phyloP scores from a whole-genome alignment of 2,113 vertebrate species.

The Phrynosoma platyrhinos region DNA sequence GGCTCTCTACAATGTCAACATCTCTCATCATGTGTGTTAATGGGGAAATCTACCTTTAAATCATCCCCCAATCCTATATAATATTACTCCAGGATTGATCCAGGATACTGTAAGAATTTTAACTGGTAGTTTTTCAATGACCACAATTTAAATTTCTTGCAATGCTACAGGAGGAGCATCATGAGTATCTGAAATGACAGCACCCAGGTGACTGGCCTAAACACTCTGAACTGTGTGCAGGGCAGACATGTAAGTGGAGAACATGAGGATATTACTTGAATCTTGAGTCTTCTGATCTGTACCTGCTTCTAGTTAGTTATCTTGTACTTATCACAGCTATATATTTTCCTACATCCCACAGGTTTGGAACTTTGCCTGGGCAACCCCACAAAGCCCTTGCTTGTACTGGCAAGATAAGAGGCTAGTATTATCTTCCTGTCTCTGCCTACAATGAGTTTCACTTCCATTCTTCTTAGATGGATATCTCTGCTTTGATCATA shows the following conservation, averaged over 20 bases:
- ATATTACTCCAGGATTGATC: neutral
- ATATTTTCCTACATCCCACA: neutral
- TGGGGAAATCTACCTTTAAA: neutral
- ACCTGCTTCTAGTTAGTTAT: neutral
- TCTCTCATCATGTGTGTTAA: neutral
- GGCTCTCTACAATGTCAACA: accelerated
- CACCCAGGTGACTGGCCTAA: neutral
- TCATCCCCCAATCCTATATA: neutral
- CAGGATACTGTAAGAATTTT: no score
- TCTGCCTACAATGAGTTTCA: neutral
- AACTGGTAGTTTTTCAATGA: neutral
- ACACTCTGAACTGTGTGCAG: no score
- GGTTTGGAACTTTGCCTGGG: neutral
- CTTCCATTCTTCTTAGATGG: neutral
- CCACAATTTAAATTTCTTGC: neutral
- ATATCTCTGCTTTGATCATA: neutral
- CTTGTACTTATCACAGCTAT: neutral
- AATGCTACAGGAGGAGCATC: neutral
- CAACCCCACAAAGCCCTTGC: no score
- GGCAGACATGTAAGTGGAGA: neutral
- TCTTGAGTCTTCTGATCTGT: neutral
- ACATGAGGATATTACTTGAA: neutral
- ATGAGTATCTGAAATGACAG: neutral
- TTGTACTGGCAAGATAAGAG: neutral
- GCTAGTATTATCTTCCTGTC: neutral